Conservation (phyloP, 2,888 invertebrate genomes). For the Amblyjoppa fuscipennis region DNA sequence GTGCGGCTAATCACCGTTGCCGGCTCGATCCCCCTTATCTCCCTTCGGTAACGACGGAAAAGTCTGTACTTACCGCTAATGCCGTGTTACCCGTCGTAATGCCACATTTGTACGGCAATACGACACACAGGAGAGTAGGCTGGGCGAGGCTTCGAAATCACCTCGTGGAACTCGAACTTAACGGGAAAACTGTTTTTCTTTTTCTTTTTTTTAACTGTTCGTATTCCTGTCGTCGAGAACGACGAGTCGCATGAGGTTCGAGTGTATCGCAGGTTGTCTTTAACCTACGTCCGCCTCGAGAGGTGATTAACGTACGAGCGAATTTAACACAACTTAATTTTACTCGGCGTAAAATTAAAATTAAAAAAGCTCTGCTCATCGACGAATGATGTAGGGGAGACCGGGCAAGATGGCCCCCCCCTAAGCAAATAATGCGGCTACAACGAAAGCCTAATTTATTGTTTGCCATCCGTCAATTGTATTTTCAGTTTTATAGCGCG, state of each 20-base stretch:
- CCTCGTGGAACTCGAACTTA: conserved; percentile 30
- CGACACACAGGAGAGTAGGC: conserved; percentile 19
- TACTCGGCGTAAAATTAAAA: background rate
- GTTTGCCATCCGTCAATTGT: too few relatives aligned
- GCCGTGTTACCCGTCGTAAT: conserved; percentile 58
- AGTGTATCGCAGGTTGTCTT: background rate
- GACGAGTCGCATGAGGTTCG: background rate
- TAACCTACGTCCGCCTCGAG: background rate
- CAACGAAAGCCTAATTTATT: too few relatives aligned
- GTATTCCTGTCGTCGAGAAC: background rate
- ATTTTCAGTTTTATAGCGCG: too few relatives aligned
- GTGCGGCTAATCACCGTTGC: conserved; percentile 52
- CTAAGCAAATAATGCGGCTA: too few relatives aligned
- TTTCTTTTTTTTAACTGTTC: conserved; percentile 6
- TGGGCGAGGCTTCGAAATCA: conserved; percentile 41
- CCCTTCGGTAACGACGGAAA: conserved; percentile 48
- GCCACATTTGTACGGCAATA: conserved; percentile 60
- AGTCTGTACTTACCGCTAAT: conserved; percentile 63
- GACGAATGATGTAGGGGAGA: background rate
- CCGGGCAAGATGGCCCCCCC: too few relatives aligned
- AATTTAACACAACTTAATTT: background rate
- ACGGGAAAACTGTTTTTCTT: conserved; percentile 27
- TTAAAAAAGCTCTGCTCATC: background rate
- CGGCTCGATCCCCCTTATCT: conserved; percentile 7
- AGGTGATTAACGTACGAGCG: background rate